phyloP scores from a whole-genome alignment of 2,113 vertebrate genomes.

The Leptosomus discolor region DNA sequence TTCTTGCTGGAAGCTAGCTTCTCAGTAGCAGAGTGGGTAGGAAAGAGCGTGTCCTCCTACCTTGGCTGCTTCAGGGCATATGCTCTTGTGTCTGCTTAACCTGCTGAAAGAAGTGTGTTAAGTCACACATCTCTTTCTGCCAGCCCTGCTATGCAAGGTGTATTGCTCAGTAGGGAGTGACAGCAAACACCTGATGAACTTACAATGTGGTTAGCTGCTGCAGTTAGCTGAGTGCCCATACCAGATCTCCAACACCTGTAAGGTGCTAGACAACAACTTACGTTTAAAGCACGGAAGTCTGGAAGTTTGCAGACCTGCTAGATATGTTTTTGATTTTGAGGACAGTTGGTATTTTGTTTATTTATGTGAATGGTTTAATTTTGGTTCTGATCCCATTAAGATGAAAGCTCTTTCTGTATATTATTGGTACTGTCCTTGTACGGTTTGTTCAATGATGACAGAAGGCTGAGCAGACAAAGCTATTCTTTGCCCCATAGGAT shows the following conservation, averaged over 20 bases:
- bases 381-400: background rate
- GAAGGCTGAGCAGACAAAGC: background rate
- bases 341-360: background rate
- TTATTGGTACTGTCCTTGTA: background rate
- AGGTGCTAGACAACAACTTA: background rate
- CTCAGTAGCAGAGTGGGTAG: background rate
- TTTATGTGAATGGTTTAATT: background rate
- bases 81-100: background rate
- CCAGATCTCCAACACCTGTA: background rate
- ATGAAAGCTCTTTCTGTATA: background rate
- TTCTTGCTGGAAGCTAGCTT: background rate
- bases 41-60: background rate
- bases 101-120: background rate
- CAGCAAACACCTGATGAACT: background rate
- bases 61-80: background rate
- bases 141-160: background rate
- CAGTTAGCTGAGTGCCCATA: fast-evolving
- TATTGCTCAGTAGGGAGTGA: background rate
- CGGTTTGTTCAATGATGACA: background rate
- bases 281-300: background rate
- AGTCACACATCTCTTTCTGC: background rate
- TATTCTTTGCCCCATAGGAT: background rate
- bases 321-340: background rate
- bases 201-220: fast-evolving
- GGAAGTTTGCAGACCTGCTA: background rate